Evolutionary conservation across 2,888 invertebrate species (phyloP).

Genomic region (Lomographa bimaculata): DNA sequence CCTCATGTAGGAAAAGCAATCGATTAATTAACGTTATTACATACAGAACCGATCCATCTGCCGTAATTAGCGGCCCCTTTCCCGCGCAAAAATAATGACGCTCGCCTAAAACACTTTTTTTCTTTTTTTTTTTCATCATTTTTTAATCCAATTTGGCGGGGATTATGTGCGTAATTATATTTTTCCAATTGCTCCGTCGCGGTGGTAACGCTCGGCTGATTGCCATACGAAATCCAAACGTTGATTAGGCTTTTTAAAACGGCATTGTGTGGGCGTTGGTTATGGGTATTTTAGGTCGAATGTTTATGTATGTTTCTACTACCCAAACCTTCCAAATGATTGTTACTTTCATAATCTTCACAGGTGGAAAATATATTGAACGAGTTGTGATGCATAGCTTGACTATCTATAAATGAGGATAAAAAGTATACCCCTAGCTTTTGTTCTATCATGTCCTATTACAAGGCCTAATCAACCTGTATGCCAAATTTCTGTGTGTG

Average conservation of each 20-base stretch:
- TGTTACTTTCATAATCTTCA: too few species aligned
- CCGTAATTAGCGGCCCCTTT: slow-evolving; percentile 80
- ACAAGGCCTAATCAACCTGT: too few species aligned
- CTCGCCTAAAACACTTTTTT: slow-evolving; percentile 80
- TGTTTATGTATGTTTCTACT: slow-evolving; percentile 13
- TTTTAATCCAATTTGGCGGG: slow-evolving; percentile 83
- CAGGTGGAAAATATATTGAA: too few species aligned
- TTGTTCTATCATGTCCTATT: too few species aligned
- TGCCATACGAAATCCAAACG: slow-evolving; percentile 67
- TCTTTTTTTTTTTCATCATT: slow-evolving; percentile 77
- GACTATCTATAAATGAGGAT: too few species aligned
- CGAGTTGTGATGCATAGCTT: too few species aligned
- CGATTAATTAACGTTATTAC: slow-evolving; percentile 82
- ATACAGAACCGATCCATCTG: slow-evolving; percentile 79
- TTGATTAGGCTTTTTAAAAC: slow-evolving; percentile 75
- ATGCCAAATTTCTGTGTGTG: too few species aligned
- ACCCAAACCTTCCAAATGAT: too few species aligned
- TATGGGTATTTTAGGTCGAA: slow-evolving; percentile 7
- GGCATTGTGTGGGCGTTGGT: slow-evolving; percentile 46
- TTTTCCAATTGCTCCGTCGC: slow-evolving; percentile 76
- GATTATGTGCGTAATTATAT: slow-evolving; percentile 84
- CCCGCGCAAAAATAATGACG: slow-evolving; percentile 80
- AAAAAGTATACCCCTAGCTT: too few species aligned
- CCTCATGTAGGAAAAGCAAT: slow-evolving; percentile 59
- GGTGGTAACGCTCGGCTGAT: slow-evolving; percentile 71